A percentile compares a stretch with the other conserved stretches of the same genome.
Evolutionary conservation across 2,113 vertebrate species (phyloP).

Genomic region (Grallaria varia): DNA sequence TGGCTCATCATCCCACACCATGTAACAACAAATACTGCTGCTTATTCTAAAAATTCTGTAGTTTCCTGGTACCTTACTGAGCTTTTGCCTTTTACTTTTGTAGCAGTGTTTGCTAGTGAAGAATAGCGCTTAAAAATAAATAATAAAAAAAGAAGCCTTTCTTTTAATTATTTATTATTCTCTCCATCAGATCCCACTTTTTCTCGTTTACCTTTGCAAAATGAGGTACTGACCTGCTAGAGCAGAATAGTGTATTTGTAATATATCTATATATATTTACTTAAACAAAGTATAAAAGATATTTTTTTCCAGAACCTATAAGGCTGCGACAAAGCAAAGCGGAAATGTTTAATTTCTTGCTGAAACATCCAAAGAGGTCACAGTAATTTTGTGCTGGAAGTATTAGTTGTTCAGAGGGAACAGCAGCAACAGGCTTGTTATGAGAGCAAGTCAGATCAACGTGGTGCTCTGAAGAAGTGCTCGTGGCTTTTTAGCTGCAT

Average conservation of each 20-base stretch:
- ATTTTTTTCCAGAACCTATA: background rate
- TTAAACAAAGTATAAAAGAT: background rate
- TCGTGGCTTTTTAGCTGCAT: background rate
- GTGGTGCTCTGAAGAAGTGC: background rate
- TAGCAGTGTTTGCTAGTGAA: background rate
- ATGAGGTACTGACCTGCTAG: background rate
- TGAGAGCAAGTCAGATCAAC: background rate
- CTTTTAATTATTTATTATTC: background rate
- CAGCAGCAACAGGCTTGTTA: background rate
- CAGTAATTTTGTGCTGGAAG: background rate
- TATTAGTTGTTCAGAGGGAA: background rate
- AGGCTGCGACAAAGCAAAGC: background rate
- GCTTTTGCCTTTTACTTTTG: background rate
- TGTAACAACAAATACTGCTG: background rate
- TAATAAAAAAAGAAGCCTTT: rapidly evolving
- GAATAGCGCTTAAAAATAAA: background rate
- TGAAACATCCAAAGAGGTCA: background rate
- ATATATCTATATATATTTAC: background rate
- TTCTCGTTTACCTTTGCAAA: background rate
- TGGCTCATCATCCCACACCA: background rate
- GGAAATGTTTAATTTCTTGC: background rate
- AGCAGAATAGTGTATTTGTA: background rate
- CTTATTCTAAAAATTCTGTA: background rate
- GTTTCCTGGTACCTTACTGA: background rate
- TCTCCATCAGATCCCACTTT: background rate